These are phyloP conservation scores for Beris chalybata DNA, from an alignment of 2,888 invertebrate species.

Conservation along the genomic window DNA sequence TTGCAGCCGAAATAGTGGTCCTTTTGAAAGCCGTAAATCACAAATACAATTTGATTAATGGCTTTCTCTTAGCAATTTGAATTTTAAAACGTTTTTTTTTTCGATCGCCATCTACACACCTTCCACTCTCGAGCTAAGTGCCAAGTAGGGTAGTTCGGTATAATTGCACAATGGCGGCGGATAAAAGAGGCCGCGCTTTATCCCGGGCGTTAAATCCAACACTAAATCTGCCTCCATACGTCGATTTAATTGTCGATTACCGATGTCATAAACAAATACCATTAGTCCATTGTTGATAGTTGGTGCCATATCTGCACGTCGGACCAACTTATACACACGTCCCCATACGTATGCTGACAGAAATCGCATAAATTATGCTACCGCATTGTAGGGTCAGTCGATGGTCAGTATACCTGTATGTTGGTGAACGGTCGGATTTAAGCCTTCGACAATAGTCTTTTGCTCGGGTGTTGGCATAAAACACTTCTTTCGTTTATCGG, in stretches of 20 bases:
- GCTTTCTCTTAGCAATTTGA: constrained; percentile 17
- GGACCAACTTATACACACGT: neutral
- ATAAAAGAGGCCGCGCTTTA: neutral
- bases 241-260: constrained; percentile 32
- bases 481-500: constrained; percentile 28
- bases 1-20: constrained; percentile 2
- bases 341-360: neutral
- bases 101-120: neutral
- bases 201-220: constrained; percentile 26
- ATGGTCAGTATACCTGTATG: neutral
- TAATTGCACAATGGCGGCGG: too few relatives aligned
- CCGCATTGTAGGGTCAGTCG: neutral
- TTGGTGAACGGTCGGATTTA: constrained; percentile 8
- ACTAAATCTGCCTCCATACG: constrained; percentile 25
- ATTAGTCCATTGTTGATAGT: constrained; percentile 29
- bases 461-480: constrained; percentile 15
- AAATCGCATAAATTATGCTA: constrained; percentile 26
- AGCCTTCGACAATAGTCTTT: constrained; percentile 18
- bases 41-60: constrained; percentile 27
- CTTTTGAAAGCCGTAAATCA: constrained; percentile 13
- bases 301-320: constrained; percentile 16
- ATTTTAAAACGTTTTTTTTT: constrained; percentile 18
- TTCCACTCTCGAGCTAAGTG: neutral
- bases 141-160: neutral
- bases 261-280: constrained; percentile 30